These are phyloP conservation scores for Ceryle rudis DNA, from an alignment of 2,797 vertebrate species.

Conservation along the genomic window DNA sequence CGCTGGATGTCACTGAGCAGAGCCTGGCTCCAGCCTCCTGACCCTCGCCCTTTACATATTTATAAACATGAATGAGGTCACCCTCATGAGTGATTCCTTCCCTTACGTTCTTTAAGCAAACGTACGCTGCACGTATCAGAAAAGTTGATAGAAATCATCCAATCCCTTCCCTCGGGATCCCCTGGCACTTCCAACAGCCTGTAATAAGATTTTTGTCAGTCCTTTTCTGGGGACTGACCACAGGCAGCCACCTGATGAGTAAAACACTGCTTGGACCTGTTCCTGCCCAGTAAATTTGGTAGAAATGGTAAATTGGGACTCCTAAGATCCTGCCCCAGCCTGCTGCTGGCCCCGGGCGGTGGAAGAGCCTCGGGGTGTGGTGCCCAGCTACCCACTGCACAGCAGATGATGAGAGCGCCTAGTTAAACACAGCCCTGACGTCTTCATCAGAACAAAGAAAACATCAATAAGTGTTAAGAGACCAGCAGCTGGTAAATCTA, in stretches of 20 bases:
- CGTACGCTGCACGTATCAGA: background rate
- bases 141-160: background rate
- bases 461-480: constrained; percentile 31
- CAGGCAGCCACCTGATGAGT: fast-evolving
- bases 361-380: background rate
- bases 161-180: background rate
- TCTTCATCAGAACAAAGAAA: constrained; percentile 34
- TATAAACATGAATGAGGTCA: too few relatives aligned
- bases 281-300: background rate
- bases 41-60: too few relatives aligned
- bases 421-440: background rate
- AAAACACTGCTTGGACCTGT: background rate
- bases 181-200: background rate
- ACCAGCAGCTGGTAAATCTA: constrained; percentile 68
- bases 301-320: background rate
- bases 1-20: too few relatives aligned
- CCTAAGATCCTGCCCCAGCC: background rate
- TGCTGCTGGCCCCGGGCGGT: background rate
- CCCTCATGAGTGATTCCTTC: too few relatives aligned
- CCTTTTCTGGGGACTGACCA: background rate
- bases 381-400: background rate
- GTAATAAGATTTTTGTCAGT: background rate
- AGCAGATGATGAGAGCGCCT: background rate
- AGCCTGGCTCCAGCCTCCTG: too few relatives aligned
- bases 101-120: background rate